Base-by-base conservation (phyloP, 2,888 invertebrate genomes). In the Brachyopa scutellaris region DNA sequence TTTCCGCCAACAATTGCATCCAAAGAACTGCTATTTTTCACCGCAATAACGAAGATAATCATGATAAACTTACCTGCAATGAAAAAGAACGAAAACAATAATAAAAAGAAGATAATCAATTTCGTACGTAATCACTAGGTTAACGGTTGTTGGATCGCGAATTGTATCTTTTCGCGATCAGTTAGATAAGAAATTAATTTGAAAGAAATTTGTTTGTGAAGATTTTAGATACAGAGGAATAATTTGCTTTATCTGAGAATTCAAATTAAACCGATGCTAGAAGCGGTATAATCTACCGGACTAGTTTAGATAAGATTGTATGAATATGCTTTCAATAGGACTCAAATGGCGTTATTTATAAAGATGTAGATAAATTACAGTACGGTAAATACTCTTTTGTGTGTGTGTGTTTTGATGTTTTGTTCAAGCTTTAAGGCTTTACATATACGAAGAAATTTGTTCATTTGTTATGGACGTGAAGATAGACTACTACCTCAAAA, bases 41-140 rank as follows among this genome's bases (percentile, higher is more conserved):
- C 66, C 66, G 67, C 49, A 74, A 66, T 33, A 62, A 38, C 29
- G 45, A 26, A 45, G 45, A 17, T 40, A 49, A 42, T 45, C 31
- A 38, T 55, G 73, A 72, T 55, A 47, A 51, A 84, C 84, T 84
- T 82, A 84, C 84, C 84, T 84, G 82, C 45, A 84, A 84, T 42
- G 62, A 67, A 42, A 31, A 31, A 40, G 51, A 33, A 64, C 36
- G 26, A 78, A 53, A 61, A 73, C 15, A 57, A 62, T 53, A 66
- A 83, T 55, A 26, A 59, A 49, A 78, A 73, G n/a, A n/a, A n/a
- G n/a, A n/a, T n/a, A n/a, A 64, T 78, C 73, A 66, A 79, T 73
- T 73, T 70, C 29, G 49, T 29, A 72, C 38, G 69, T 66, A 64
- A 73, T 69, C 29, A 59, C 40, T 62, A 40, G 31, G 19, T 67